Percentiles rank a stretch among this genome's conserved stretches.
Evolutionary conservation across 2,888 invertebrate genomes (phyloP).

Genomic region (Cryptocheilus praepositus): DNA sequence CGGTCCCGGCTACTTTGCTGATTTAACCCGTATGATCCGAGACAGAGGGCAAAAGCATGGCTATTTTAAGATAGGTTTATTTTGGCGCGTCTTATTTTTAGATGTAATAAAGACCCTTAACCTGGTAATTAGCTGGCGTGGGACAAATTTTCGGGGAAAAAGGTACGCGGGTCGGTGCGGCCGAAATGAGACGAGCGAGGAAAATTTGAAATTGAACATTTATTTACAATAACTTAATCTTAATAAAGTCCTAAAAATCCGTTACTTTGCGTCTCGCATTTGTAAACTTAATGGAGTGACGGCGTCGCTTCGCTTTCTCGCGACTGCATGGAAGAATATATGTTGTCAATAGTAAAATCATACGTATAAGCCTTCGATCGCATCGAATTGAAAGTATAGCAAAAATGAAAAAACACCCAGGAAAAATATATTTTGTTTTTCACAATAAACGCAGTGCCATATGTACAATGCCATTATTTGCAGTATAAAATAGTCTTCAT

Average conservation of each 20-base stretch:
- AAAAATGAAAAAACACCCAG: conserved; percentile 57
- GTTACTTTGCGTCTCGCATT: conserved; percentile 14
- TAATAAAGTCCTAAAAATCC: conserved; percentile 42
- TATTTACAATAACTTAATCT: conserved; percentile 55
- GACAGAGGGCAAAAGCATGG: conserved; percentile 20
- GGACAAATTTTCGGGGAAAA: neutral
- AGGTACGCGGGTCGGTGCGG: neutral
- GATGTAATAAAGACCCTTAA: conserved; percentile 35
- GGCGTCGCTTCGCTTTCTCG: neutral
- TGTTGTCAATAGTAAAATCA: conserved; percentile 13
- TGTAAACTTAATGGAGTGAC: conserved; percentile 32
- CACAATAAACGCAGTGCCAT: conserved; percentile 63
- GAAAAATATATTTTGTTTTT: conserved; percentile 58
- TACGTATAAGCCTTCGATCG: conserved; percentile 21
- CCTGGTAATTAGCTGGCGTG: conserved; percentile 29
- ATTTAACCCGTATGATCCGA: conserved; percentile 15
- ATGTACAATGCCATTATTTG: conserved; percentile 68
- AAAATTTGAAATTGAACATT: conserved; percentile 43
- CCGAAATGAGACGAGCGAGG: conserved; percentile 22
- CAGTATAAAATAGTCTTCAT: conserved; percentile 62
- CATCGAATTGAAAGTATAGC: conserved; percentile 24
- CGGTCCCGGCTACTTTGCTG: neutral
- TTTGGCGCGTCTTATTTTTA: conserved; percentile 45
- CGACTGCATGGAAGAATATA: conserved; percentile 40
- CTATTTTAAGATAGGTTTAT: conserved; percentile 50